These are phyloP conservation scores for Typhlichthys eigenmanni DNA, from an alignment of 2,797 vertebrate genomes.

Conservation along the genomic window DNA sequence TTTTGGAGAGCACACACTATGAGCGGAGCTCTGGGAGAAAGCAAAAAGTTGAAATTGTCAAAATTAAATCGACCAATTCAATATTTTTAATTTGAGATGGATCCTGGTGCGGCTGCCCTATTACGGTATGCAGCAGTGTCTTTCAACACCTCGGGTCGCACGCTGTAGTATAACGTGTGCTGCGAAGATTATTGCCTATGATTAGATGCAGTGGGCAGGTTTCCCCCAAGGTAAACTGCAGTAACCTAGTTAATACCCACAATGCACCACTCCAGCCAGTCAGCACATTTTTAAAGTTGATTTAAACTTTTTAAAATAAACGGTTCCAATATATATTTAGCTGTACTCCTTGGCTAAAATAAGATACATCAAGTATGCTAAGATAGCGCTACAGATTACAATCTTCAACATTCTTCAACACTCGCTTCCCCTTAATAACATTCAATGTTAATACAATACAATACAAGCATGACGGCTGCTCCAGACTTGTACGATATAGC, in stretches of 20 bases:
- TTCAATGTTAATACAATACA: too few relatives aligned
- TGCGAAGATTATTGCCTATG: neutral
- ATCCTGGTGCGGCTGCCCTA: conserved; percentile 9
- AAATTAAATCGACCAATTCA: conserved; percentile 44
- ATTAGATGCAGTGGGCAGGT: conserved; percentile 6
- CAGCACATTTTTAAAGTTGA: neutral
- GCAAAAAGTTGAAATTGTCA: conserved; percentile 34
- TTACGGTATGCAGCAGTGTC: conserved; percentile 1
- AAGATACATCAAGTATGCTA: too few relatives aligned
- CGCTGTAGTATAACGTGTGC: conserved; percentile 4
- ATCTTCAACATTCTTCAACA: conserved; percentile 22
- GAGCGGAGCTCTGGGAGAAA: conserved; percentile 1
- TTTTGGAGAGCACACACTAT: conserved; percentile 35
- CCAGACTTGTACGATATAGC: conserved; percentile 31
- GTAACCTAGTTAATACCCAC: neutral
- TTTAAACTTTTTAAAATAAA: neutral
- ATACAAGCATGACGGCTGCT: conserved; percentile 38
- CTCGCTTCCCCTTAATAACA: neutral
- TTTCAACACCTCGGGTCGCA: conserved; percentile 9
- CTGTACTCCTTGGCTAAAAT: neutral
- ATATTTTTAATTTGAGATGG: conserved; percentile 29
- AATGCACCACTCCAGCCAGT: neutral
- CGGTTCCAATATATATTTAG: neutral
- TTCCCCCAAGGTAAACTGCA: conserved; percentile 14
- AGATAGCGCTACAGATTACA: too few relatives aligned